Percentiles rank a stretch among this genome's conserved stretches.
Evolutionary conservation across 2,113 vertebrate genomes (phyloP).

Genomic region (Phoxinus phoxinus): DNA sequence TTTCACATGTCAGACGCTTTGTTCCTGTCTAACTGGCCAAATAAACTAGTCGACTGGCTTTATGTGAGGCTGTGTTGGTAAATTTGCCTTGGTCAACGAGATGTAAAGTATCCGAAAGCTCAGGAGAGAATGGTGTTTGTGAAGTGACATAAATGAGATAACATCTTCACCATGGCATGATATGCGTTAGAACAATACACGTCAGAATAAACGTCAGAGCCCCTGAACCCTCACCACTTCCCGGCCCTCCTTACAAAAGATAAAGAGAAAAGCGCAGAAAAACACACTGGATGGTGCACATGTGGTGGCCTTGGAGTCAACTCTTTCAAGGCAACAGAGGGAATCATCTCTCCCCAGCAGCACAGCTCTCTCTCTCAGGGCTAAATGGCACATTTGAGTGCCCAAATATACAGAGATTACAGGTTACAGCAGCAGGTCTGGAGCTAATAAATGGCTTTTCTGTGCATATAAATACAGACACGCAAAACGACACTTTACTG

Average conservation of each 20-base stretch:
- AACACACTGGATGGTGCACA: not conserved
- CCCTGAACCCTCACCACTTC: constrained; percentile 22
- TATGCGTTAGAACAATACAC: constrained; percentile 22
- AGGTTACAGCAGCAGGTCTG: not conserved
- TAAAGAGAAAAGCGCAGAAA: constrained; percentile 8
- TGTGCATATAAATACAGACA: not conserved
- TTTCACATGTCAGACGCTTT: not conserved
- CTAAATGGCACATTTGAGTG: constrained; percentile 17
- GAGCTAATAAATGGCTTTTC: not conserved
- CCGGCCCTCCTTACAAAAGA: constrained; percentile 21
- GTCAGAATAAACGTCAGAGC: constrained; percentile 40
- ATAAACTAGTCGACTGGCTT: not conserved
- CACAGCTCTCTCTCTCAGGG: not conserved
- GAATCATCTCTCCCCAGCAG: not conserved
- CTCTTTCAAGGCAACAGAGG: constrained; percentile 21
- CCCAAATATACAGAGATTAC: constrained; percentile 7
- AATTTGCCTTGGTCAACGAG: not conserved
- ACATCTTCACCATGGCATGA: not conserved
- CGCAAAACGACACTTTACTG: not conserved
- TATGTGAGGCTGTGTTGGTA: not conserved
- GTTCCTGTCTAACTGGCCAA: not conserved
- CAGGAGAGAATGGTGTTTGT: constrained; percentile 15
- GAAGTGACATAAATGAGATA: constrained; percentile 32
- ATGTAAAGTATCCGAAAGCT: constrained; percentile 9
- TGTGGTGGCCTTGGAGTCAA: constrained; percentile 8